Evolutionary conservation across 2,797 vertebrate genomes (phyloP), one percentile per base, ranked within the genome.

Genomic region (Allobates femoralis): DNA sequence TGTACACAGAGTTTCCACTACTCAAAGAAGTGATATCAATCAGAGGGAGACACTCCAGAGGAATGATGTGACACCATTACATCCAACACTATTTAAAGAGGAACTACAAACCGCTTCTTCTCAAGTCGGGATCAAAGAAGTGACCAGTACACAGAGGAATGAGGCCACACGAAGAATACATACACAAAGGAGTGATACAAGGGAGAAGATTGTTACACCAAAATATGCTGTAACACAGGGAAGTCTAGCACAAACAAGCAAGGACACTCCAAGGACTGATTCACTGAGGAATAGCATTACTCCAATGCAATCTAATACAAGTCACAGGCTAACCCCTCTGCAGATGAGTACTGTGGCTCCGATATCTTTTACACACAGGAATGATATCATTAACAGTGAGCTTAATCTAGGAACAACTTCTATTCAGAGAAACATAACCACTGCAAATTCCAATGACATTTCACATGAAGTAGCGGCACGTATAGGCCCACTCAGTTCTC

Each of bases 261-360:
- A 81, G 26, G 84, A 41, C 26, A 26, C 84, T 23, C 37, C 78
- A 46, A 58, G 78, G 34, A 73, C 55, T 32, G 26, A 55, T 30
- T 60, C 66, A n/a, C 34, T n/a, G 46, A 85, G 76, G 60, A 85
- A 23, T 74, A 41, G 26, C 7, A 41, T 51, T 30, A 84, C 51
- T 46, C 30, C 81, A 41, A 4, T 3, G 19, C 26, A 64, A 56
- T 18, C 69, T 26, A 64, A n/a, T 4, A 76, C n/a, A 32, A 85
- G 26, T 66, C 53, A 46, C 10, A 79, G 53, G 60, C 69, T 32
- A 32, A 19, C 66, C 50, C 56, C 5, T 28, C 8, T 69, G 1
- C 34, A 50, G n/a, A 84, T 55, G 2, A 81, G 15, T 30, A n/a
- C 62, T 76, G 30, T 41, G 46, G 34, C 41, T 30, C 58, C 30